Evolutionary conservation across 2,888 invertebrate genomes (phyloP), one percentile per base, ranked within the genome.

Genomic region (Aleiodes testaceus): DNA sequence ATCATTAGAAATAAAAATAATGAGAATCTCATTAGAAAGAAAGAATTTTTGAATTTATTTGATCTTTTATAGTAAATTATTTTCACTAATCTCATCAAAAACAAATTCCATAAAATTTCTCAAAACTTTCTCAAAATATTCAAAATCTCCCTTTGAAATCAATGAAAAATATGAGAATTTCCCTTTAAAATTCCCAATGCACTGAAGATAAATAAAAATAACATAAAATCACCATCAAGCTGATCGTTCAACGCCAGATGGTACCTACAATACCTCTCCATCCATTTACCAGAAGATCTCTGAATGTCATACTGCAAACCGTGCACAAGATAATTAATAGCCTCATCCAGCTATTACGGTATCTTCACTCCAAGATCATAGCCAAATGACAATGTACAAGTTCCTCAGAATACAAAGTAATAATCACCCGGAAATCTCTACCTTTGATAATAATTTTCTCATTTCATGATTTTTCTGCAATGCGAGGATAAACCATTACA

Each of bases 281-380:
- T 11, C 26, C 26, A 59, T 36, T 16, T 42, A 18, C 42, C 26
- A 59, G 59, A 59, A 59, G 42, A 36, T 42, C 16, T 18, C 14
- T 36, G 12, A n/a, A 59, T 59, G 59, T 59, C 59, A 59, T 26
- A 42, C 11, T 59, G 59, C 42, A 59, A 36, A 59, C 59, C n/a
- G 59, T 59, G 59, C 36, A 59, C 42, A 59, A 59, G 5, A 18
- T 59, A 59, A 59, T 42, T 59, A 59, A 59, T 59, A 14, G 20
- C 36, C 14, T 49, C 18, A 59, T 59, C 59, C 42, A 42, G 26
- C 42, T 26, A 36, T 36, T 59, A 26, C 26, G 30, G 7, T 59
- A 55, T 55, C 16, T 59, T 59, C 36, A 42, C 36, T 42, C 9
- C 30, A 14, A 20, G 12, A 55, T 55, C 55, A 55, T 55, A 14